Evolutionary conservation across 1,140 invertebrate species (phyloP), one percentile per base, ranked within the genome.

Genomic region (Leptinotarsa defecta): DNA sequence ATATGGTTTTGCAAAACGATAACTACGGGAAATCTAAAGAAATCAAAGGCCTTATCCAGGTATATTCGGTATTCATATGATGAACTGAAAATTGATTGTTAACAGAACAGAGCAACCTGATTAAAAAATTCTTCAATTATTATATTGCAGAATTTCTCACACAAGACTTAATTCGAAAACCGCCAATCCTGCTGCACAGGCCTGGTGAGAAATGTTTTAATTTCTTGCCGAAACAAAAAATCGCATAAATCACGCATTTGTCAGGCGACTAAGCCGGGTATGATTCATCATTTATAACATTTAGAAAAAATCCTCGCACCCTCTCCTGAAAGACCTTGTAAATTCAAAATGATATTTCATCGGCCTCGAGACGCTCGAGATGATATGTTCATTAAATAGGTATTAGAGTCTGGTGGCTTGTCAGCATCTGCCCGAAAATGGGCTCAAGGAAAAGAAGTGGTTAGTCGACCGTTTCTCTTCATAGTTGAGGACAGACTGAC

Each of bases 201-300:
- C 3, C 34, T 43, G 34, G 34, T 3, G 34, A 43, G 8, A 57
- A n/a, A n/a, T 19, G 17, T 57, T 57, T 57, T 15, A 57, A 13
- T 57, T 43, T 57, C n/a, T 57, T 57, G 15, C 4, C 52, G n/a
- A 57, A 17, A 57, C 6, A 57, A 57, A 57, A 57, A 57, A 57
- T 57, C 52, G 52, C n/a, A 57, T 57, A 57, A 4, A 57, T 57
- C 52, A 57, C 52, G 4, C 52, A 57, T 57, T 57, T 57, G 52
- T 57, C 52, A 19, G n/a, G 17, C 17, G 52, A 57, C 17, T 57
- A 15, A 57, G 52, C 52, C 13, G 5, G 52, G 52, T 17, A 57
- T 57, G 52, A 57, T 57, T 57, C 52, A n/a, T n/a, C 52, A 57
- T 57, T 57, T 57, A 57, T 57, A 57, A 57, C 52, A 57, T 57